Base-by-base conservation (phyloP, 2,888 invertebrate genomes). In the Drosophila parthenogenetica region DNA sequence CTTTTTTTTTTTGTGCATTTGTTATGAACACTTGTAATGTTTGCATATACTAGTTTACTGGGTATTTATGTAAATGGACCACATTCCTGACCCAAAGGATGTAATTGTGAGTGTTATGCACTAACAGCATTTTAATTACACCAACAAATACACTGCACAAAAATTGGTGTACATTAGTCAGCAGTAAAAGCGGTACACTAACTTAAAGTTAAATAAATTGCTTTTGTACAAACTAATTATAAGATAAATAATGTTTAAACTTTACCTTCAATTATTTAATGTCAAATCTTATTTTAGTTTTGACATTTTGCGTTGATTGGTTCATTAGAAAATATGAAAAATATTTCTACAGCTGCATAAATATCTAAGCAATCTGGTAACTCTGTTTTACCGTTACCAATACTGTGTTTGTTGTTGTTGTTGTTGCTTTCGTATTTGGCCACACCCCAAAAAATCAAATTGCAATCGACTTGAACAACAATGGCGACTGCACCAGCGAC, bases 391-490 rank as follows among this genome's bases (percentile, higher is more conserved):
- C 13, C 19, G 50, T 35, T 29, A 29, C 29, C 29, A 29, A 29
- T 29, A 29, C 35, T 58, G 17, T 39, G 43, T 25, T 43, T 4
- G 48, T 37, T 40, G 51, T 53, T 48, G n/a, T 35, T 45, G 50
- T 58, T 49, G 54, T 54, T 62, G 49, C 59, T 57, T 35, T 40
- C 62, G 65, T 37, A 13, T 8, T 39, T 57, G 13, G 69, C 69
- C 79, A 80, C 79, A 79, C 79, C 79, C 80, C 59, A 66, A 76
- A 70, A 69, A 35, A 35, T 64, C 65, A 60, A 63, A 60, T 57
- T 60, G 57, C 62, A 62, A 57, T 71, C 42, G 59, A 71, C 43
- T 62, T 55, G 10, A 53, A 68, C 57, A 50, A 40, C 48, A 46
- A 49, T 59, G 48, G 49, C 37, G 42, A 57, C 57, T 17, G 25